Base-by-base conservation (phyloP, 2,888 invertebrate species). In the Amblyjoppa proteus region DNA sequence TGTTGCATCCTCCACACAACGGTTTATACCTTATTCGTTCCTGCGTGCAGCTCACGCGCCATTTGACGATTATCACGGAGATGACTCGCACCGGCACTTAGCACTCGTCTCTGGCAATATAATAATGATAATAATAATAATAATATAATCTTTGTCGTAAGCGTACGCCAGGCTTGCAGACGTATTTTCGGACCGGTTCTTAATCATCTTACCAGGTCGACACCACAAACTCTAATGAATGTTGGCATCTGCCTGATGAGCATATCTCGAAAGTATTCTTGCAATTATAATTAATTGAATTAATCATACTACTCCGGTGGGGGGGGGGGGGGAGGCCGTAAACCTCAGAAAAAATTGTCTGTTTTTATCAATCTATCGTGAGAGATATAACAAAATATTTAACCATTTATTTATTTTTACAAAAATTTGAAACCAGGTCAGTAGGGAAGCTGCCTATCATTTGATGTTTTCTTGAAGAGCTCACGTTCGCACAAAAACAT, bases 11-110 rank as follows among this genome's bases (percentile, higher is more conserved):
- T 38, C 49, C n/a, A 13, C 45, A 64, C 45, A 66, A 61, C 45
- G 66, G 41, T 71, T 66, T 82, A 82, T 77, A 76, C 82, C 77
- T 77, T 77, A 41, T 83, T 58, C 34, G 45, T 56, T n/a, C 61
- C 45, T 73, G 53, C 34, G 34, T 53, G 82, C 45, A 73, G 66
- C 66, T 73, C 45, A 66, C 77, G 81, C 20, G 61, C 41, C 64
- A 76, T 76, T 49, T 25, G 45, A 68, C 68, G 58, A 73, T 83
- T 68, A 66, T 53, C 77, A 66, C 71, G 64, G 58, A 20, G 25
- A 70, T 49, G 69, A 68, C 25, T 66, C 56, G 41, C 38, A 16
- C 25, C 31, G 28, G n/a, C 56, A 7, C 56, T 25, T 25, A 58
- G 11, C 9, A 58, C 20, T 56, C 13, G 20, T 45, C 20, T 73